These are phyloP conservation scores for Butorides virescens DNA, from an alignment of 2,113 vertebrate species.

Conservation along the genomic window DNA sequence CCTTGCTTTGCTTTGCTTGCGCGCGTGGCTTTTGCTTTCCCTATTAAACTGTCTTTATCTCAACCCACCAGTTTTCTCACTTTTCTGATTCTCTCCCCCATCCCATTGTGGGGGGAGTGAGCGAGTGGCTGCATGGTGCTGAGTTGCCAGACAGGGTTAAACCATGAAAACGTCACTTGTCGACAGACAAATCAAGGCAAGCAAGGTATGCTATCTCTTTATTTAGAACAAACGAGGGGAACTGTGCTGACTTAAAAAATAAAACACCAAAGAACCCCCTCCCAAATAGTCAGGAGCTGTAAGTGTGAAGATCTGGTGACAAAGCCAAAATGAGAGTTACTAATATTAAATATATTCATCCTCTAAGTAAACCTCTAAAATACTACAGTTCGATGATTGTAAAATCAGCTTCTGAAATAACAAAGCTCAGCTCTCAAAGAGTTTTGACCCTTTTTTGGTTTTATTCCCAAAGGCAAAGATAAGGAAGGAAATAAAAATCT, in stretches of 20 bases:
- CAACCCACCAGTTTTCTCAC: too few relatives aligned
- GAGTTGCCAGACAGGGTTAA: too few relatives aligned
- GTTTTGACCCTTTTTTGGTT: background rate
- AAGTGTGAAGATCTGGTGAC: background rate
- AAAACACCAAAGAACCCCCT: background rate
- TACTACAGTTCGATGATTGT: background rate
- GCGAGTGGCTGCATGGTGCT: too few relatives aligned
- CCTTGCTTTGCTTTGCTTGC: too few relatives aligned
- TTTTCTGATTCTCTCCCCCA: too few relatives aligned
- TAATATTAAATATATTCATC: background rate
- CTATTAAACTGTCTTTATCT: too few relatives aligned
- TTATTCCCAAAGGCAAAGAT: background rate
- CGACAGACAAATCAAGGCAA: background rate
- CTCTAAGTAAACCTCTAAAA: background rate
- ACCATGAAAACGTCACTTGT: background rate
- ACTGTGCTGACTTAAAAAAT: background rate
- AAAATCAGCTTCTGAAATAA: background rate
- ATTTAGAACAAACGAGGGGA: background rate
- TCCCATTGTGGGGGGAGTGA: too few relatives aligned
- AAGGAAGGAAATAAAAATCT: background rate
- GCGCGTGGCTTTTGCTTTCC: too few relatives aligned
- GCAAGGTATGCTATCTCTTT: background rate
- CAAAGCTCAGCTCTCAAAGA: background rate
- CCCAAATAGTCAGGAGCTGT: background rate
- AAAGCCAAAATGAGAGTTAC: background rate